Evolutionary conservation across 2,888 invertebrate species (phyloP).

Genomic region (Lydus trimaculatus): DNA sequence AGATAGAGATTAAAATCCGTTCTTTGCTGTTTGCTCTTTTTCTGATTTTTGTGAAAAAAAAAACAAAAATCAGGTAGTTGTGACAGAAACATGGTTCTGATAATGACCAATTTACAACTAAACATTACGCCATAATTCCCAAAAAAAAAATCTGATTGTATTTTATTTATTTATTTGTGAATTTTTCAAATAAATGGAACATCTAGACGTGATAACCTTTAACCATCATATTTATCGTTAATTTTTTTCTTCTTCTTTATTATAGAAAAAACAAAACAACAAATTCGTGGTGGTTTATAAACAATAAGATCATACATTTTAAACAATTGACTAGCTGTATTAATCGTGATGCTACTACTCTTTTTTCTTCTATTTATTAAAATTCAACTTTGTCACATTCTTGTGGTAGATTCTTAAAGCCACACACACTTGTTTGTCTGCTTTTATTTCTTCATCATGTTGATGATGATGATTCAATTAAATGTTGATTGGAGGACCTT

Average conservation of each 20-base stretch:
- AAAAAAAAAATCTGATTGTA: too few species aligned
- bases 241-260: neutral
- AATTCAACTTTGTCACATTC: neutral
- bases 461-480: neutral
- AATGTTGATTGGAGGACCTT: neutral
- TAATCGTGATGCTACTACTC: neutral
- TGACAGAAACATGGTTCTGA: neutral
- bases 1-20: neutral
- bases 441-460: neutral
- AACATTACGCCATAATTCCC: neutral
- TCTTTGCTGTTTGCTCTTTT: slow-evolving; percentile 3
- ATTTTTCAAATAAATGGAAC: neutral
- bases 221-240: neutral
- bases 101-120: neutral
- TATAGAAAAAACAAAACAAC: neutral
- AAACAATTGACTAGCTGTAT: neutral
- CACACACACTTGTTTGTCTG: neutral
- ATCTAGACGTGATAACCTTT: neutral
- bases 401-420: neutral
- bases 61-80: neutral
- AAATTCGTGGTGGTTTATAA: neutral
- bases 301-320: neutral
- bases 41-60: slow-evolving; percentile 2
- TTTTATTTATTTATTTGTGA: neutral
- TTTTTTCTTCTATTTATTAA: neutral